Evolutionary conservation across 1,140 invertebrate genomes (phyloP), one percentile per base, ranked within the genome.

Genomic region (Drosophila albomicans): DNA sequence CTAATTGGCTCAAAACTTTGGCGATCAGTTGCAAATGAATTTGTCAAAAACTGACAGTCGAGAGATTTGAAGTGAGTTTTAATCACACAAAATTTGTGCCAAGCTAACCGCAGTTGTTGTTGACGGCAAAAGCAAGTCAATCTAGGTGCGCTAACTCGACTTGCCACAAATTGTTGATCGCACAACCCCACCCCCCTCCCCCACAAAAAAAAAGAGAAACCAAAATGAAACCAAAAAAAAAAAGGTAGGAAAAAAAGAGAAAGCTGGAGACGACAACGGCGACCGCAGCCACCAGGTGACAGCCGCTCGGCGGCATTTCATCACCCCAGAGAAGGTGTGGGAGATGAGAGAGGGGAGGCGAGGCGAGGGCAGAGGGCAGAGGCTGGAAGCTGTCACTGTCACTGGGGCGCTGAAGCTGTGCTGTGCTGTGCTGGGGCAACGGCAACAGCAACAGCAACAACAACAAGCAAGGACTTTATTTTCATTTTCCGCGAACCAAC

Each of bases 401-500:
- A 64, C 51, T 71, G 41, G 28, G 45, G 66, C 25, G 66, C 25
- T 5, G 25, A 43, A 35, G 65, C 71, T 62, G n/a, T 45, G 38
- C 20, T 25, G 20, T 25, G 20, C 0, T 25, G 20, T 25, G 20
- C 20, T 25, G 48, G 46, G 35, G 32, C 48, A 52, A 51, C 57
- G 68, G 7, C 28, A 48, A 13, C 58, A 30, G 8, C 57, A 30
- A 10, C 41, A 52, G 15, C 25, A 49, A 8, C 16, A 48, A 32
- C 25, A 51, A 38, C 30, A 71, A 66, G 20, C 71, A 64, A 72
- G 67, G 76, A 85, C 63, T 87, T 80, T 88, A 78, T 89, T 88
- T 88, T 89, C 85, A 88, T 89, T 88, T 84, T 88, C 70, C 71
- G 84, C 85, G 85, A 81, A 75, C 67, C 84, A 88, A 89, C 85